Evolutionary conservation across 1,140 invertebrate genomes (phyloP), one percentile per base, ranked within the genome.

Genomic region (Copidosoma floridanum): DNA sequence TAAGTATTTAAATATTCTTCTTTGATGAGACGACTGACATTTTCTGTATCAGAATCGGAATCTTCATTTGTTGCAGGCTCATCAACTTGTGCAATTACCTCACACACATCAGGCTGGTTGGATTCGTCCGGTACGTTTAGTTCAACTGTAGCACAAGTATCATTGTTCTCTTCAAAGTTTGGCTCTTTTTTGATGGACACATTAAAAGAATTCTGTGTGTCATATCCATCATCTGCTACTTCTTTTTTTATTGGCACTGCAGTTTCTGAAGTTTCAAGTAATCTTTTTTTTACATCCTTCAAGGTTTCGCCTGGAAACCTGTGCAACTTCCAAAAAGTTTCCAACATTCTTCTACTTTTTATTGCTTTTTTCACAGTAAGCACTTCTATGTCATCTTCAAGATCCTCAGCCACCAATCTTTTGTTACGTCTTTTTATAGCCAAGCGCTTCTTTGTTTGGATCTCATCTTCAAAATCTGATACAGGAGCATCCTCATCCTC

Each of bases 301-400:
- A 57, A 12, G 26, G 47, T 35, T 37, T 63, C 61, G n/a, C 61
- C 61, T 18, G 61, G 54, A n/a, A 32, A 46, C 48, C 61, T 52
- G 26, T 63, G 21, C n/a, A 63, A 21, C n/a, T 63, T 63, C 61
- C 61, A 63, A 6, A 53, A 35, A 21, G 21, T 53, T 7, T 63
- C 41, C 21, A 57, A 20, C 24, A 44, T 53, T 27, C 47, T 57
- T 41, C 46, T 53, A 57, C 43, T 63, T 53, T 63, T 57, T 1
- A 48, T 27, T 29, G 38, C 8, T 47, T 54, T 37, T 29, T 46
- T 46, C n/a, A 63, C 12, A n/a, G 43, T 12, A 10, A 57, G 4
- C 12, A 57, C n/a, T 29, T 40, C 11, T 20, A 43, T 37, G 1
- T 20, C 23, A 43, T 52, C 23, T 35, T 38, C 16, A 6, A 4